Evolutionary conservation across 2,113 vertebrate species (phyloP), one percentile per base, ranked within the genome.

Genomic region (Oreochromis aureus): DNA sequence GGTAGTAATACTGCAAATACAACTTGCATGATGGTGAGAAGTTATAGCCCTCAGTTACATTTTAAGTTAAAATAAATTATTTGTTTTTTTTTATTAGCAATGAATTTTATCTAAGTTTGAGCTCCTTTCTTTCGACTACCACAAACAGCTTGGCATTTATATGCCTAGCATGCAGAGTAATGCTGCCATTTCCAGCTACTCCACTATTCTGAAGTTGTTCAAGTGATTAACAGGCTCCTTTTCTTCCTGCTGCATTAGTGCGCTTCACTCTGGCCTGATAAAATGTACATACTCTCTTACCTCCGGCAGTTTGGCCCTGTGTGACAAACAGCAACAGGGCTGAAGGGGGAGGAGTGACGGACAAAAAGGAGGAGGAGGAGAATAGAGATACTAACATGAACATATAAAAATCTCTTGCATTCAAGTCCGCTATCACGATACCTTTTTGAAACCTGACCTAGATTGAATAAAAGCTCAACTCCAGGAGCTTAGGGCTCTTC

Each of bases 391-490:
- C 91, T 79, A 82, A 89, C 81, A 91, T 89, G 90, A 63, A 89
- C 89, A 91, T 86, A 81, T 89, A 89, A 93, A 92, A 81, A 46
- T 80, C 84, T 86, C 80, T 80, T 86, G 22, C 79, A 91, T 95
- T 94, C 71, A 93, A 56, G 56, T 87, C 69, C 76, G 36, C 82
- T 78, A 44, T 89, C 81, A 83, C 53, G 30, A 44, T 86, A 92
- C 81, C 87, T 94, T 93, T 95, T 89, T 93, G 90, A 89, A 94
- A 94, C 73, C 91, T 95, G 93, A 94, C 92, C 95, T 92, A 93
- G 92, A 91, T 94, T 90, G 51, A 94, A 93, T 87, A 93, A 92
- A 91, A 89, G 85, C 90, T 83, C 87, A 87, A 89, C 88, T 93
- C 81, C 32, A 85, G 91, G 81, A 89, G 91, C 91, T 91, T 10